Conservation (phyloP, 2,797 vertebrate species). For the Mionectes olivaceus region DNA sequence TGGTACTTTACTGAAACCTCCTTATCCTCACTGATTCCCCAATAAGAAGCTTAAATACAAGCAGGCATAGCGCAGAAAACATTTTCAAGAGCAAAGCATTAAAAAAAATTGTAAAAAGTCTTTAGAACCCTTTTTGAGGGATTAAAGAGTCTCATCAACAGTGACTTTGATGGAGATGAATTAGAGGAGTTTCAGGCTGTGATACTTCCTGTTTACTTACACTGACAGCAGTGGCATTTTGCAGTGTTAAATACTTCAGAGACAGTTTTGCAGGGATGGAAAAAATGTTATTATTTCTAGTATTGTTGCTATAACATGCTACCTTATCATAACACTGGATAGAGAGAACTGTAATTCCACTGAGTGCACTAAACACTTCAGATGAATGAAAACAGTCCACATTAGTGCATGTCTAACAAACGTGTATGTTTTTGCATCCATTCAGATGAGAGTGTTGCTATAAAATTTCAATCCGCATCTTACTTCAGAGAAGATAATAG, state of each 20-base stretch:
- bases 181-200: background rate
- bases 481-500: background rate
- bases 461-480: background rate
- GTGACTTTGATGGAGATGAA: conserved; percentile 25
- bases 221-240: background rate
- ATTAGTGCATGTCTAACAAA: background rate
- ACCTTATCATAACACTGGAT: background rate
- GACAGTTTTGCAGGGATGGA: background rate
- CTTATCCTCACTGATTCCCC: conserved; percentile 36
- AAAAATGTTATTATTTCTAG: background rate
- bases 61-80: background rate
- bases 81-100: conserved; percentile 11
- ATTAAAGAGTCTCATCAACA: conserved; percentile 14
- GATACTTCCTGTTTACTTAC: background rate
- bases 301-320: background rate
- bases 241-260: background rate
- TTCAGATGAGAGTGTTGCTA: background rate
- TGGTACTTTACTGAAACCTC: background rate
- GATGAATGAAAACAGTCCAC: background rate
- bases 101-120: background rate
- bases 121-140: too few relatives aligned
- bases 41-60: conserved; percentile 47
- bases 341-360: background rate
- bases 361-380: background rate
- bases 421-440: background rate